Evolutionary conservation across 2,113 vertebrate genomes (phyloP), one percentile per base, ranked within the genome.

Genomic region (Nerophis ophidion): DNA sequence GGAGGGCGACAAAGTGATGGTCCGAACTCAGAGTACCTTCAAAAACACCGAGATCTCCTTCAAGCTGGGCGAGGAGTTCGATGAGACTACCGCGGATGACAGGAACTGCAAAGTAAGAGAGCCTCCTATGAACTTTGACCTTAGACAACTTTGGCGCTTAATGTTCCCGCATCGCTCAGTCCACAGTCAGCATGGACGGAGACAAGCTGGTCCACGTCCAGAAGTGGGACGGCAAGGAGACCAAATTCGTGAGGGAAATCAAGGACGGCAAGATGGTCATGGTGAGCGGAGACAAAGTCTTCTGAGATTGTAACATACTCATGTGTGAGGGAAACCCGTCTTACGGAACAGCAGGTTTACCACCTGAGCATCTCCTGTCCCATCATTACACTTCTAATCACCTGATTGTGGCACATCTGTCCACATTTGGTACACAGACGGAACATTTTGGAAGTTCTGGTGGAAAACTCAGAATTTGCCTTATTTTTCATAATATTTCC

Each of bases 221-320:
- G 89, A 98, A 93, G 82, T 98, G 96, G 96, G 93, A 97, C 0
- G 93, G 89, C 76, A 98, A 98, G 75, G 92, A 97, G 81, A 95
- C 93, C 72, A 93, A 87, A 60, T 91, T 94, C 60, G 90, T 93
- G 76, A 87, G 94, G 80, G 94, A 98, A 88, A 90, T 98, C 71
- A 95, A 94, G 73, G 93, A 95, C 6, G 93, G 87, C 51, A 94
- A 96, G 85, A 77, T 97, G 93, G 66, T 96, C 62, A 92, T 94
- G 92, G 95, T 98, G 77, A 91, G 92, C 59, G 0, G 96, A 33
- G 10, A 40, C 38, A 40, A 48, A 7, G 14, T 4, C 47, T 26
- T 26, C 26, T 26, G 26, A 26, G 26, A 26, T 26, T 26, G 47
- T 16, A 48, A 48, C 47, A 48, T 1, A 3, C 26, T 26, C 4